Conservation (phyloP, 2,797 vertebrate species). For the Periophthalmus magnuspinnatus region DNA sequence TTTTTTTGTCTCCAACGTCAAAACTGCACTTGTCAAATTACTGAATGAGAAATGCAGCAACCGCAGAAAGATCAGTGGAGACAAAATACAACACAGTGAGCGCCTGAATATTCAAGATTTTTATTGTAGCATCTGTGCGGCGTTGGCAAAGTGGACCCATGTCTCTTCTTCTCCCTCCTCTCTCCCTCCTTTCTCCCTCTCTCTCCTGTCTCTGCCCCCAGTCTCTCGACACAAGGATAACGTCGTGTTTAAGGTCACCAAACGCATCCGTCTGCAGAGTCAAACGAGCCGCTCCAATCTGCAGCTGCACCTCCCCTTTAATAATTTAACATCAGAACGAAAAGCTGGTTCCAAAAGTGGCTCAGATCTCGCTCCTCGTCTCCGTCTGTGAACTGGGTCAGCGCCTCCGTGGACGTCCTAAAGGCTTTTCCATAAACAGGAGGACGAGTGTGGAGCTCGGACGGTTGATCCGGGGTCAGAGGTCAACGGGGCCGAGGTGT, state of each 20-base stretch:
- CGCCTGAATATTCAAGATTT: constrained; percentile 15
- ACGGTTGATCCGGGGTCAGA: constrained; percentile 21
- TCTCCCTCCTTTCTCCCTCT: background rate
- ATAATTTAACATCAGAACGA: constrained; percentile 54
- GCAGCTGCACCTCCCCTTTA: constrained; percentile 35
- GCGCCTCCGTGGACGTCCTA: constrained; percentile 22
- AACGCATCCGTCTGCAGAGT: constrained; percentile 6
- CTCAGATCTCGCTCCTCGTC: constrained; percentile 54
- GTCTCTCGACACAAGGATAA: background rate
- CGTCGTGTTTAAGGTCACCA: background rate
- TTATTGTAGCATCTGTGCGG: background rate
- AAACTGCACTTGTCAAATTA: constrained; percentile 19
- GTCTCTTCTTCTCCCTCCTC: too few relatives aligned
- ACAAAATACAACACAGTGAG: background rate
- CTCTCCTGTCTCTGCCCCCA: background rate
- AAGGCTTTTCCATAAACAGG: background rate
- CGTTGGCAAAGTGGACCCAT: background rate
- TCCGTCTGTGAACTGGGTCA: constrained; percentile 67
- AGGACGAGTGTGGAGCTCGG: constrained; percentile 7
- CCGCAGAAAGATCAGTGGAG: constrained; percentile 15
- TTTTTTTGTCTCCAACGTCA: background rate
- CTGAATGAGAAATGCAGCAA: constrained; percentile 28
- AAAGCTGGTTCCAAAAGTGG: constrained; percentile 44
- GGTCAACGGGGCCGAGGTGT: constrained; percentile 26
- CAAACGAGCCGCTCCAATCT: constrained; percentile 8